A percentile compares a stretch with the other conserved stretches of the same genome.
These are phyloP conservation scores for Metallyticus violacea DNA, from an alignment of 2,888 invertebrate genomes.

Conservation along the genomic window DNA sequence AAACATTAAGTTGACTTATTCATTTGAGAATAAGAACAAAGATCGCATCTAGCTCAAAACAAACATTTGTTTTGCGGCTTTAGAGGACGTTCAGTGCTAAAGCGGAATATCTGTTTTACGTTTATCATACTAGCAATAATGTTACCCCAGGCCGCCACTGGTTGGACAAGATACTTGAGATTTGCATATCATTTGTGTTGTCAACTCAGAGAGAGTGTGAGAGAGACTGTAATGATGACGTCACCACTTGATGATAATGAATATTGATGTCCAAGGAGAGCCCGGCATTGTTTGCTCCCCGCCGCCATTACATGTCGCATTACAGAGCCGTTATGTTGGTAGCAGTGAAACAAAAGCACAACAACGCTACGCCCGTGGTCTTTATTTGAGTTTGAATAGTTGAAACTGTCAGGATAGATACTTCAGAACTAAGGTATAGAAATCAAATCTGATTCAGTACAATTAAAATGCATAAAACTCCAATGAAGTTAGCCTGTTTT, in stretches of 20 bases:
- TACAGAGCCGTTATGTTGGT: not conserved
- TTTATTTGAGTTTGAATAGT: not conserved
- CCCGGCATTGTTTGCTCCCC: not conserved
- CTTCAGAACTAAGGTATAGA: not conserved
- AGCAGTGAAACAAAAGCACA: not conserved
- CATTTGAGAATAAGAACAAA: too few species aligned
- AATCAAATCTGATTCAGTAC: not conserved
- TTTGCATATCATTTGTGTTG: not conserved
- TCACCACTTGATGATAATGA: not conserved
- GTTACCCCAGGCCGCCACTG: not conserved
- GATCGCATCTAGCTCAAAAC: too few species aligned
- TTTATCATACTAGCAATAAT: not conserved
- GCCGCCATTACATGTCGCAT: not conserved
- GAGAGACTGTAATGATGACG: not conserved
- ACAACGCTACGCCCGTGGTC: not conserved
- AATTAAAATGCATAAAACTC: too few species aligned
- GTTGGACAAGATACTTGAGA: not conserved
- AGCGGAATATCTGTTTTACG: too few species aligned
- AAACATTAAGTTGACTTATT: too few species aligned
- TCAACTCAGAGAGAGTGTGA: not conserved
- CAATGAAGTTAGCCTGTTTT: not conserved
- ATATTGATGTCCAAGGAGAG: not conserved
- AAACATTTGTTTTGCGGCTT: too few species aligned
- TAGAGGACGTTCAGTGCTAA: too few species aligned
- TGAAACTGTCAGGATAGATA: not conserved